These are phyloP conservation scores for Tethya wilhelma DNA, from an alignment of 37 sponge, comb jelly and placozoan species.

Conservation along the genomic window DNA sequence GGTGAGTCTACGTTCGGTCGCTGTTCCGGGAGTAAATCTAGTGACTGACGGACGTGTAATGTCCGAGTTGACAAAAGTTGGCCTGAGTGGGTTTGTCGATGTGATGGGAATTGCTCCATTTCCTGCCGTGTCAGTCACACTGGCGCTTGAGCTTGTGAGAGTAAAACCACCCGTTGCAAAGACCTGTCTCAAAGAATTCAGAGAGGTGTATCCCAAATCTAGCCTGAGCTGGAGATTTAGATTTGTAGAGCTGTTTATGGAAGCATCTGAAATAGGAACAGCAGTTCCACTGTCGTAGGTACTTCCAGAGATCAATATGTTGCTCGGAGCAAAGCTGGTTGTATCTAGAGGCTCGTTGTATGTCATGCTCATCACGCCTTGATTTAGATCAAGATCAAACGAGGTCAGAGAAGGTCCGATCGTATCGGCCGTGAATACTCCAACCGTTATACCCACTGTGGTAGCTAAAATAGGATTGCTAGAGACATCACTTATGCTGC, in stretches of 20 bases:
- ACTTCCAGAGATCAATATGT: slow-evolving; percentile 10
- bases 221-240: background rate
- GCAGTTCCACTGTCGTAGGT: background rate
- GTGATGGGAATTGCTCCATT: background rate
- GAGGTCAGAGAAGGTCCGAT: slow-evolving; percentile 41
- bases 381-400: slow-evolving; percentile 28
- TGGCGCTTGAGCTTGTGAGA: slow-evolving; percentile 3
- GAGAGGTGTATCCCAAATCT: background rate
- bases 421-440: background rate
- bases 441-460: background rate
- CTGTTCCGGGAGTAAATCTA: background rate
- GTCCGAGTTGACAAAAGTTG: background rate
- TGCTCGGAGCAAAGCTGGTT: slow-evolving; percentile 6
- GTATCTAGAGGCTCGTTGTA: slow-evolving; percentile 45
- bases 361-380: slow-evolving; percentile 29
- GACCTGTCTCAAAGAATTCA: background rate
- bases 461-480: background rate
- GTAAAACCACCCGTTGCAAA: background rate
- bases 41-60: background rate
- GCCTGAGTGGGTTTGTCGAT: background rate
- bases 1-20: background rate
- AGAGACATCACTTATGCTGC: no score
- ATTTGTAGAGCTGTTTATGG: background rate
- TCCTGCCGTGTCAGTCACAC: background rate
- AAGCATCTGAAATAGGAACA: background rate